Evolutionary conservation across 2,888 invertebrate species (phyloP), one percentile per base, ranked within the genome.

Genomic region (Athalia rosae): DNA sequence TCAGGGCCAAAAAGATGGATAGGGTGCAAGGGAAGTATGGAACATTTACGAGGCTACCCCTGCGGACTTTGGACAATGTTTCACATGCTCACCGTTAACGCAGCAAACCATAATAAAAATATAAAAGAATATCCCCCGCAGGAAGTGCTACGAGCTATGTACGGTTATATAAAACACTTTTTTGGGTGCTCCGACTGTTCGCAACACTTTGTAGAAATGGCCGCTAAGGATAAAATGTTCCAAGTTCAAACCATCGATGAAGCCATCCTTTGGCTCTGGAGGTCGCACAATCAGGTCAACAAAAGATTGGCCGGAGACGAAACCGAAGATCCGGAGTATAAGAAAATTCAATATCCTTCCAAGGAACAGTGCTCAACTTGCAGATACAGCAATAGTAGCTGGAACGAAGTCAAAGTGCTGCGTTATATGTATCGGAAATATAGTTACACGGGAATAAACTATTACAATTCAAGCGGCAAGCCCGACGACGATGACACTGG

Each of bases 31-130:
- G 97, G 98, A 8, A 97, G 97, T 83, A 91, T 93, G 77, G 90
- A 93, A 0, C 92, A 92, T 79, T 94, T 92, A 84, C 92, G 99
- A 71, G 98, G 98, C 9, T 99, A 96, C 89, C 96, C 98, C 0
- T 99, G 99, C 90, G 95, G 98, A 0, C 91, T 99, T 50, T 99
- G 99, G 99, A 95, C 94, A 11, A 90, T 98, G 83, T 99, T 98
- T 88, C 99, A 99, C 87, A 95, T 95, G 56, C 90, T 99, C 77
- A 96, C 97, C 0, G 96, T 98, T 0, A 94, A 94, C 87, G 81
- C 43, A 74, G 80, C 43, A 47, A 82, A 71, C 84, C 87, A 81
- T 83, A 83, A 90, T 62, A 87, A 91, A 59, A 87, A 82, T 83
- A 82, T 90, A 61, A 87, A 91, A 59, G 91, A 92, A 7, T 85